Conservation (phyloP, 2,797 vertebrate species). For the Peromyscus nudipes region DNA sequence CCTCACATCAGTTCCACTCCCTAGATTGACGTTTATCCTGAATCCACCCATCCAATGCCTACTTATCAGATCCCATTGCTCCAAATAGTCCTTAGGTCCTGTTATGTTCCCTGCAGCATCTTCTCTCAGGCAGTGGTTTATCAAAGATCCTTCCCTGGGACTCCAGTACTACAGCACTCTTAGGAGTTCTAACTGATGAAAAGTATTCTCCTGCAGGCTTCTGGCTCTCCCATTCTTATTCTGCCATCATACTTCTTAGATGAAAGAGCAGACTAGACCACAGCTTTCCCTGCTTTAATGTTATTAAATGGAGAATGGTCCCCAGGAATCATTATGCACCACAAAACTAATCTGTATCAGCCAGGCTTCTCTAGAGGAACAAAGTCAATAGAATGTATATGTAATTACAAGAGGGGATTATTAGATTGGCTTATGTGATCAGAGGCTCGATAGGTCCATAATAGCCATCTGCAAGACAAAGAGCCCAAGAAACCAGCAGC, state of each 20-base stretch:
- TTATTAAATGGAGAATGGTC: constrained; percentile 34
- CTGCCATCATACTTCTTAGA: constrained; percentile 18
- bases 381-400: neutral
- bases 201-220: constrained; percentile 7
- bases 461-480: neutral
- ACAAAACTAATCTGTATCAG: neutral
- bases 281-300: neutral
- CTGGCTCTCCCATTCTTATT: neutral
- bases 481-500: neutral
- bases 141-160: neutral
- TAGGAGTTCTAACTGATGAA: neutral
- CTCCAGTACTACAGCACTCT: neutral
- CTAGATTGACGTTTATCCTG: neutral
- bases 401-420: constrained; percentile 10
- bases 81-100: neutral
- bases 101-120: neutral
- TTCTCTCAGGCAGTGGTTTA: neutral
- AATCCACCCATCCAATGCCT: neutral
- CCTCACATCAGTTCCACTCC: neutral
- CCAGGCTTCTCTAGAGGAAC: neutral
- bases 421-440: neutral
- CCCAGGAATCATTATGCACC: neutral
- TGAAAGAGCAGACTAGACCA: neutral
- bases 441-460: neutral
- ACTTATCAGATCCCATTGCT: neutral